Conservation (phyloP, 2,888 invertebrate species). For the Caenorhabditis sp. region DNA sequence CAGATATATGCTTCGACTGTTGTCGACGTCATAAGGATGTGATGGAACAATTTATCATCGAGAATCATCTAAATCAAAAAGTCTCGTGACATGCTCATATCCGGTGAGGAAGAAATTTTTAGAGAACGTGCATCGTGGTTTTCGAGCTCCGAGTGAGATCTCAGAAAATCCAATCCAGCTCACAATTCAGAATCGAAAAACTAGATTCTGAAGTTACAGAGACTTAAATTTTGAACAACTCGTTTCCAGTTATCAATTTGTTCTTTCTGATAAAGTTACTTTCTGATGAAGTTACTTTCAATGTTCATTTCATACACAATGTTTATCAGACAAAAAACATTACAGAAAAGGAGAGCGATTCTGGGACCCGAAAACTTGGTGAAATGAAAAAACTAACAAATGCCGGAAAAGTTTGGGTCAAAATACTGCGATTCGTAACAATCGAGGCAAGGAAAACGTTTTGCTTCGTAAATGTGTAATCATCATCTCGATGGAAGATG, state of each 20-base stretch:
- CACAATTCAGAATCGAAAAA: too few species aligned
- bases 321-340: neutral
- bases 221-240: too few species aligned
- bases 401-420: neutral
- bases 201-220: too few species aligned
- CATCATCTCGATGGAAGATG: neutral
- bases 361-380: neutral
- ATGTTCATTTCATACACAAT: neutral
- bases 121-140: neutral
- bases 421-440: neutral
- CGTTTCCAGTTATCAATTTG: too few species aligned
- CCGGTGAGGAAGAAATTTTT: neutral
- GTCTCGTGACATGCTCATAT: neutral
- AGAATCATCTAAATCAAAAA: neutral
- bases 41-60: constrained; percentile 1
- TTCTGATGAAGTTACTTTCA: too few species aligned
- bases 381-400: constrained; percentile 8
- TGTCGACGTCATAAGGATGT: neutral
- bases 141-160: neutral
- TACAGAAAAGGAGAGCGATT: neutral
- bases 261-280: too few species aligned
- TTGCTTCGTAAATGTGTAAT: neutral
- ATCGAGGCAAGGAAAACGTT: neutral
- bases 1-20: neutral
- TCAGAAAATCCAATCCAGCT: too few species aligned